Base-by-base conservation (phyloP, 2,113 vertebrate species). In the Oreochromis spilurus region DNA sequence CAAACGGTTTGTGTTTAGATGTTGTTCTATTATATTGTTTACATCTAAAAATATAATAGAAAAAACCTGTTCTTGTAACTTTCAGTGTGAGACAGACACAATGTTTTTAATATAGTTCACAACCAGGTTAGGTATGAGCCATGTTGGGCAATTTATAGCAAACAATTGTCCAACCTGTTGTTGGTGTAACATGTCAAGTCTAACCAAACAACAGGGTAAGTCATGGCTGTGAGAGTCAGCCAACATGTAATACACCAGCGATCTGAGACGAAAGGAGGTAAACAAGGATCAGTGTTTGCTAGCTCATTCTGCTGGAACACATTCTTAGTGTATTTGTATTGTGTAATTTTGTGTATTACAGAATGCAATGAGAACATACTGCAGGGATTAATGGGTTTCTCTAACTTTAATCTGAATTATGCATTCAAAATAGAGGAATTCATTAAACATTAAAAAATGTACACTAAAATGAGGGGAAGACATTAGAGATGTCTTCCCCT, bases 1-100 rank as follows among this genome's bases (percentile, higher is more conserved):
- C 17, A 26, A 12, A 6, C 0, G 2, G 40, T 26, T 45, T 26
- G 13, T 72, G 67, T 45, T 72, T 26, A 45, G 21, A 26, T 72
- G 0, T 26, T 26, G 40, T 19, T 75, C 29, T 60, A 0, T 34
- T 60, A 19, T 60, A 0, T 0, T 60, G 3, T 60, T 60, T 7
- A 29, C 2, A 17, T 17, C 0, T 72, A 45, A 0, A 48, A 19
- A 48, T 29, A 16, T 11, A 7, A 48, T 2, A 65, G 8, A 75
- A 75, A 17, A 21, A 24, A 40, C 0, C n/a, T 70, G 14, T 43
- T 60, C 9, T 60, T 29, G 16, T 31, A 65, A 43, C 36, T 9
- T 70, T 70, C 6, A 40, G n/a, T 70, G 14, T 43, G 4, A 4
- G 2, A n/a, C 1, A 38, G 1, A 40, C 14, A 7, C 8, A 48